Evolutionary conservation across 2,797 vertebrate species (phyloP), one percentile per base, ranked within the genome.

Genomic region (Xenopus petersii): DNA sequence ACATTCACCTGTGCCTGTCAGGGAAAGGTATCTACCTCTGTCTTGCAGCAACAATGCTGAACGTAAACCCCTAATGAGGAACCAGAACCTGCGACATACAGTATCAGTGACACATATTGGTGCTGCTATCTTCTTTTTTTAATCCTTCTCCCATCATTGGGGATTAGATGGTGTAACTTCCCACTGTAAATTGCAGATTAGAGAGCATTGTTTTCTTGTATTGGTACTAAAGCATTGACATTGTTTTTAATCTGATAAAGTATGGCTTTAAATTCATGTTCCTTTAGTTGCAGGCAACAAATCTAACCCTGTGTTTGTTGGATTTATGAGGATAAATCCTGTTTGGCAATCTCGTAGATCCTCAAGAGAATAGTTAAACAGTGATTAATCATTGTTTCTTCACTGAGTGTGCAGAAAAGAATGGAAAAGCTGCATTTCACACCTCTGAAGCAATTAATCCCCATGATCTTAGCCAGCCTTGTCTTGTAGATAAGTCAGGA

Each of bases 371-470:
- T 95, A 97, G 95, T 98, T 99, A 98, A 98, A 98, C 96, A 96
- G 97, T 98, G 96, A 99, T 99, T 99, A 99, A 99, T 99, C 97
- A 99, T 99, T 98, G 97, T 98, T 99, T 98, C 95, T 95, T 95
- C 93, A 93, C 90, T 89, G 94, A 94, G 93, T 95, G 93, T 91
- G 91, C 93, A 86, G 92, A 93, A 93, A 96, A 96, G 96, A 98
- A 97, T 97, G 94, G 94, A 92, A 93, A 95, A 94, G 93, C 94
- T 88, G 92, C 93, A 94, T 96, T 97, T 95, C 96, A 96, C 95
- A 98, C 97, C 96, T 98, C 96, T 95, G 96, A 98, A 97, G 97
- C 96, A 99, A 99, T 99, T 99, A 99, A 98, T 99, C 97, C 97
- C 97, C 93, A 96, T 99, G 97, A 99, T 99, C 96, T 98, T 95